phyloP scores from a whole-genome alignment of 1,140 invertebrate genomes.

The Drosophila obscura region DNA sequence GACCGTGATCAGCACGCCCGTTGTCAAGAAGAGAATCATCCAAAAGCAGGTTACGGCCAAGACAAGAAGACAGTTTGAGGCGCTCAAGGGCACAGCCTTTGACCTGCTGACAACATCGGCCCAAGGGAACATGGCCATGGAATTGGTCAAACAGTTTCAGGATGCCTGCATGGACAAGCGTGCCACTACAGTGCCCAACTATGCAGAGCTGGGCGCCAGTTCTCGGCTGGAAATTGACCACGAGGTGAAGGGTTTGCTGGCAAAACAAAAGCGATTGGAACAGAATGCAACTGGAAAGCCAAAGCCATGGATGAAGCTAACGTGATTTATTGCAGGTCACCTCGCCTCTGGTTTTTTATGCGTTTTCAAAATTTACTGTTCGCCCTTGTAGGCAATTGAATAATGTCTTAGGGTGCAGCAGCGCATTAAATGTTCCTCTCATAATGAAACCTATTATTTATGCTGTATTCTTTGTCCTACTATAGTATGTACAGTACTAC shows the following conservation, averaged over 20 bases:
- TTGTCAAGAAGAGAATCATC: slow-evolving; percentile 41
- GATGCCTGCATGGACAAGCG: slow-evolving; percentile 44
- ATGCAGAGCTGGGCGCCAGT: slow-evolving; percentile 32
- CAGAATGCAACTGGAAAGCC: not conserved
- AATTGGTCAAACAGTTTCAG: slow-evolving; percentile 42
- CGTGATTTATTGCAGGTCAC: too few species aligned
- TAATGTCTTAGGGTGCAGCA: too few species aligned
- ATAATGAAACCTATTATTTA: too few species aligned
- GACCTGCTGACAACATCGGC: slow-evolving; percentile 56
- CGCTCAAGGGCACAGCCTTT: slow-evolving; percentile 56
- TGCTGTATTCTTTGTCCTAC: not conserved
- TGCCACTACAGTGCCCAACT: slow-evolving; percentile 52
- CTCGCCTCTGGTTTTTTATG: too few species aligned
- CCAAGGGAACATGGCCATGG: slow-evolving; percentile 1
- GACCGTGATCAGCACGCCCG: not conserved
- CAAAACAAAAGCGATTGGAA: slow-evolving; percentile 42
- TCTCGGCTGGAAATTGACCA: slow-evolving; percentile 42
- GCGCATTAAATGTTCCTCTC: too few species aligned
- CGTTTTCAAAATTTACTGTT: too few species aligned
- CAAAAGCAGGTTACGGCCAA: slow-evolving; percentile 55
- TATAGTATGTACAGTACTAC: slow-evolving; percentile 37
- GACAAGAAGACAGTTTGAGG: slow-evolving; percentile 52
- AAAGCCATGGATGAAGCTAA: not conserved
- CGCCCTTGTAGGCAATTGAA: too few species aligned
- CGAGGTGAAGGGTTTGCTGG: slow-evolving; percentile 45